These are phyloP conservation scores for Chondrosia reniformis DNA, from an alignment of 37 sponge, comb jelly and placozoan genomes.

Conservation along the genomic window DNA sequence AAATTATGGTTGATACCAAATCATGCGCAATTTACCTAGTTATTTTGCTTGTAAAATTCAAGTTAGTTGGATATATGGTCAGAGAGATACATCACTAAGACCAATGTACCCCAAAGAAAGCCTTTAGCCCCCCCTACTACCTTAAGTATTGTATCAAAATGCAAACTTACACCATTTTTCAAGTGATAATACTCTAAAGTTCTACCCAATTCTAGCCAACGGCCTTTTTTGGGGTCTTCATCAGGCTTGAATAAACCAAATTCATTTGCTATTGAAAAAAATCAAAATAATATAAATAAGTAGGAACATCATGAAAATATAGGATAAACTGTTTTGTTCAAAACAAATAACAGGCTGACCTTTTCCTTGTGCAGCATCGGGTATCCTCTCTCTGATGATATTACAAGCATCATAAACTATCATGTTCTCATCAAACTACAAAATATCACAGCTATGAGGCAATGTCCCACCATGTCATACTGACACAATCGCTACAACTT, in stretches of 20 bases:
- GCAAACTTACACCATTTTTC: conserved; percentile 78
- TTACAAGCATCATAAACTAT: conserved; percentile 91
- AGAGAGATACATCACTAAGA: too few relatives aligned
- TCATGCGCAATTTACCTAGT: too few relatives aligned
- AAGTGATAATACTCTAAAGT: conserved; percentile 92
- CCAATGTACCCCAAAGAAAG: too few relatives aligned
- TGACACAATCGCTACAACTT: not conserved
- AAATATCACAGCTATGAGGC: not conserved
- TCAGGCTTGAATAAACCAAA: conserved; percentile 92
- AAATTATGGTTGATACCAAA: too few relatives aligned
- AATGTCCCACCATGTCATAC: not conserved
- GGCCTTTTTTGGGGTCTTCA: conserved; percentile 92
- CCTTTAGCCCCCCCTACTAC: too few relatives aligned
- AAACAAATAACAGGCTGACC: conserved; percentile 59
- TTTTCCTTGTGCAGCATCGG: conserved; percentile 80
- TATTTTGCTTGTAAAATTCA: too few relatives aligned
- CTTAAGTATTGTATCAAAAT: too few relatives aligned
- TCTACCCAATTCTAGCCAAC: conserved; percentile 88
- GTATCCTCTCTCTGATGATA: conserved; percentile 88
- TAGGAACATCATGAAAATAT: not conserved
- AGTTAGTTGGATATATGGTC: too few relatives aligned
- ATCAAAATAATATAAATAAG: not conserved
- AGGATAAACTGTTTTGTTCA: not conserved
- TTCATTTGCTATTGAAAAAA: conserved; percentile 62
- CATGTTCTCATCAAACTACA: conserved; percentile 91